These are phyloP conservation scores for Mallotus villosus DNA, from an alignment of 2,797 vertebrate genomes.

Conservation along the genomic window DNA sequence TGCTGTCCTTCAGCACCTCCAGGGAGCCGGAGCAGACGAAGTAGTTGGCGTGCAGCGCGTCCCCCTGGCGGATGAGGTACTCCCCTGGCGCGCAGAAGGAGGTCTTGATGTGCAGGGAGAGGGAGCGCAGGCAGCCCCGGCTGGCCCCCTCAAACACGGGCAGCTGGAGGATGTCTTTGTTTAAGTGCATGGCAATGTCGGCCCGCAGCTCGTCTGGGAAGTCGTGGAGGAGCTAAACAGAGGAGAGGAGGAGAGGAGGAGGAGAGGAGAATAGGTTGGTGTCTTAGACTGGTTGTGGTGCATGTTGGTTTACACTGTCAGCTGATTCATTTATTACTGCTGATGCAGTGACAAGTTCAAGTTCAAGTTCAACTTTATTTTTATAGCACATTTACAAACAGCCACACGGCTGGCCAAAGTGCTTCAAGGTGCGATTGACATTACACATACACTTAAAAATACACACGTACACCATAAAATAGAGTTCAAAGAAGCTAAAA, in stretches of 20 bases:
- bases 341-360: no score
- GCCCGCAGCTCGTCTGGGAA: constrained; percentile 96
- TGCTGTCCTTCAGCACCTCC: constrained; percentile 90
- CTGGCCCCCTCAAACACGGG: constrained; percentile 91
- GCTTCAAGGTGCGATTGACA: no score
- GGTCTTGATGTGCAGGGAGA: constrained; percentile 95
- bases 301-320: no score
- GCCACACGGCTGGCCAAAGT: no score
- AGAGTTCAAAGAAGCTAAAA: no score
- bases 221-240: constrained; percentile 87
- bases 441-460: no score
- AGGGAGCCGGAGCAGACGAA: constrained; percentile 95
- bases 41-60: constrained; percentile 92
- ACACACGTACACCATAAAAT: no score
- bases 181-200: constrained; percentile 96
- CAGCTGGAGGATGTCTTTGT: constrained; percentile 97
- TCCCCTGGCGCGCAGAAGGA: constrained; percentile 95
- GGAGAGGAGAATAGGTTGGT: constrained; percentile 29
- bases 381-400: no score
- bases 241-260: background rate
- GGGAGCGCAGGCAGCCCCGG: constrained; percentile 91
- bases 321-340: no score
- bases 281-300: no score
- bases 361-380: no score
- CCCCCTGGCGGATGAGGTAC: constrained; percentile 92